Conservation (phyloP, 2,888 invertebrate genomes). For the Argyresthia albistria region DNA sequence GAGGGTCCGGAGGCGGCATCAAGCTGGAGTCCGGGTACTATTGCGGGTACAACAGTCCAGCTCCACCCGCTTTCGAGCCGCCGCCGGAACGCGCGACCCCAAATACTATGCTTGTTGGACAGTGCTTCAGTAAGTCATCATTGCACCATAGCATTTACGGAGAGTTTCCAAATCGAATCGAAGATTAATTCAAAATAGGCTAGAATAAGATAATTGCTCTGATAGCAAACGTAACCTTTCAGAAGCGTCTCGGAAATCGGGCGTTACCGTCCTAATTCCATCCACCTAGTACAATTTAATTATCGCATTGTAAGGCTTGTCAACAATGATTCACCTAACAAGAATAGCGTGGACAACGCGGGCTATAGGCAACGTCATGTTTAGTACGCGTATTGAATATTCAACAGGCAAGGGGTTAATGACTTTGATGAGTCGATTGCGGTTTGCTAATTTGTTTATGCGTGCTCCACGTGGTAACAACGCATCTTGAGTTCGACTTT, state of each 20-base stretch:
- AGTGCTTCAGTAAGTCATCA: constrained; percentile 80
- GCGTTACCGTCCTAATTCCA: too few relatives aligned
- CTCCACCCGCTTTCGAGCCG: constrained; percentile 55
- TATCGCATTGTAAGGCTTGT: not conserved
- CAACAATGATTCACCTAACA: not conserved
- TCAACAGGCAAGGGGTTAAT: not conserved
- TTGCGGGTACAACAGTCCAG: constrained; percentile 65
- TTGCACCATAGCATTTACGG: too few relatives aligned
- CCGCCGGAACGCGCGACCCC: constrained; percentile 67
- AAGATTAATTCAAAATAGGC: too few relatives aligned
- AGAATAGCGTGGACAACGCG: not conserved
- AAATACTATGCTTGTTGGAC: constrained; percentile 81
- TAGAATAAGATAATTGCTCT: too few relatives aligned
- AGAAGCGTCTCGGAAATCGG: too few relatives aligned
- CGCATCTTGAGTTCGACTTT: too few relatives aligned
- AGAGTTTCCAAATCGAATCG: too few relatives aligned
- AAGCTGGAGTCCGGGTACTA: constrained; percentile 66
- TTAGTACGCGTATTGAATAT: not conserved
- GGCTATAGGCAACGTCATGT: not conserved
- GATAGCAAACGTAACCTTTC: too few relatives aligned
- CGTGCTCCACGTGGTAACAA: too few relatives aligned
- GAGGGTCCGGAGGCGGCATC: constrained; percentile 59
- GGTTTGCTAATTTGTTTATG: too few relatives aligned
- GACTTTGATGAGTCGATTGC: not conserved
- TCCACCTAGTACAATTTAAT: too few relatives aligned